A percentile compares a stretch with the other conserved stretches of the same genome.
These are phyloP conservation scores for Chrysochloris asiatica DNA, from an alignment of 2,113 vertebrate genomes.

Conservation along the genomic window DNA sequence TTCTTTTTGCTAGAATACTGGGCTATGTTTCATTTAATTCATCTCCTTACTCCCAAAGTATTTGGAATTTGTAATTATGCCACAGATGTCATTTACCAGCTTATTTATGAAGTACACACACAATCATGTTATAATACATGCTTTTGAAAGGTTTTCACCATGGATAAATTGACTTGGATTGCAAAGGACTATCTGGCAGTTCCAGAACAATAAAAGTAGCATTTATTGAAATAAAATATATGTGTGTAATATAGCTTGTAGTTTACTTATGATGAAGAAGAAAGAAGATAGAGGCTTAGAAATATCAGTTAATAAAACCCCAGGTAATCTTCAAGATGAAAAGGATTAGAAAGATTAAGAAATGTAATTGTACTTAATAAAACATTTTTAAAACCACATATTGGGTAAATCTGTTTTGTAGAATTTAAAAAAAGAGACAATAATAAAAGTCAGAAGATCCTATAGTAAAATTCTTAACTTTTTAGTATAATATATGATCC, in stretches of 20 bases:
- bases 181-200: neutral
- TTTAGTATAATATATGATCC: neutral
- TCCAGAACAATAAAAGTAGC: constrained; percentile 26
- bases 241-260: constrained; percentile 2
- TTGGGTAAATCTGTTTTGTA: constrained; percentile 37
- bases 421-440: constrained; percentile 50
- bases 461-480: neutral
- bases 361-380: constrained; percentile 49
- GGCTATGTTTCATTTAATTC: constrained; percentile 43
- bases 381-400: constrained; percentile 39
- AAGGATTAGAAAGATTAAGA: constrained; percentile 25
- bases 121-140: constrained; percentile 42
- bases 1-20: constrained; percentile 22
- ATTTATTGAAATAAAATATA: constrained; percentile 55
- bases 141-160: constrained; percentile 48
- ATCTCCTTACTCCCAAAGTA: constrained; percentile 20
- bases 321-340: constrained; percentile 46
- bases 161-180: constrained; percentile 20
- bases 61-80: constrained; percentile 20
- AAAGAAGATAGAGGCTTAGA: constrained; percentile 43
- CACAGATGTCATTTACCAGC: constrained; percentile 34
- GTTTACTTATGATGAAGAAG: constrained; percentile 25
- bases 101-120: constrained; percentile 35
- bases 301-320: constrained; percentile 50
- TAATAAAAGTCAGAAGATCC: neutral